Conservation (phyloP, 2,797 vertebrate genomes). For the Poecilia gillii region DNA sequence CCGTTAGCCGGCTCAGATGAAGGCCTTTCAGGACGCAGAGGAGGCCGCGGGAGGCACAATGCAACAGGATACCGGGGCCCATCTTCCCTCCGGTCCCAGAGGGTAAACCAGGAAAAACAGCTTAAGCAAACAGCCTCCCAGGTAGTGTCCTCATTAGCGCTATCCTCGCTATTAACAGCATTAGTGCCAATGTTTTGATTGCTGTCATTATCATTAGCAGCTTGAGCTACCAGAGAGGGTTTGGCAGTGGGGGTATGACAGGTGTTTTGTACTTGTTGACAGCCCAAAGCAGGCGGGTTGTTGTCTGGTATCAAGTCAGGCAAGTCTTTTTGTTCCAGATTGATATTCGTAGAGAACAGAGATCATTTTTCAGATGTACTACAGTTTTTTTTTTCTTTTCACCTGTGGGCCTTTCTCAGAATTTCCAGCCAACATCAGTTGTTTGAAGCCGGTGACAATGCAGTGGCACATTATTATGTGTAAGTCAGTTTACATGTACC, state of each 20-base stretch:
- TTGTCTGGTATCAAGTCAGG: conserved; percentile 18
- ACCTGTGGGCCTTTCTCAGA: neutral
- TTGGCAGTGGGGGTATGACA: conserved; percentile 54
- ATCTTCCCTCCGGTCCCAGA: conserved; percentile 47
- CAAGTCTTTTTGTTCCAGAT: neutral
- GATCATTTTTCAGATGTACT: neutral
- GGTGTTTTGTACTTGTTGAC: conserved; percentile 61
- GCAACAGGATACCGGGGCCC: conserved; percentile 67
- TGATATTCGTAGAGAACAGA: conserved; percentile 1
- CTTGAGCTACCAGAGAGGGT: conserved; percentile 55
- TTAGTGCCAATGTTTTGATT: conserved; percentile 74
- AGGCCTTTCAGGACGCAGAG: conserved; percentile 53
- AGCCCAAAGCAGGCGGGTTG: conserved; percentile 45
- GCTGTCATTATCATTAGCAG: conserved; percentile 73
- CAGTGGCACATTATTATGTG: neutral
- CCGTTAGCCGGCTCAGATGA: conserved; percentile 37
- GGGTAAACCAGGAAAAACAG: conserved; percentile 72
- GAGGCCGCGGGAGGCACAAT: conserved; percentile 39
- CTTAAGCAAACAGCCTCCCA: conserved; percentile 76
- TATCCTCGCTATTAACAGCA: conserved; percentile 69
- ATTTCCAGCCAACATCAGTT: neutral
- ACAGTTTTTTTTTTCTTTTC: neutral
- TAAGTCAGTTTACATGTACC: neutral
- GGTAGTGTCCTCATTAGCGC: conserved; percentile 74
- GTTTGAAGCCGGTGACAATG: neutral